Percentiles rank a stretch among this genome's conserved stretches.
phyloP scores from a whole-genome alignment of 2,888 invertebrate species.

The Creontiades dilutus region DNA sequence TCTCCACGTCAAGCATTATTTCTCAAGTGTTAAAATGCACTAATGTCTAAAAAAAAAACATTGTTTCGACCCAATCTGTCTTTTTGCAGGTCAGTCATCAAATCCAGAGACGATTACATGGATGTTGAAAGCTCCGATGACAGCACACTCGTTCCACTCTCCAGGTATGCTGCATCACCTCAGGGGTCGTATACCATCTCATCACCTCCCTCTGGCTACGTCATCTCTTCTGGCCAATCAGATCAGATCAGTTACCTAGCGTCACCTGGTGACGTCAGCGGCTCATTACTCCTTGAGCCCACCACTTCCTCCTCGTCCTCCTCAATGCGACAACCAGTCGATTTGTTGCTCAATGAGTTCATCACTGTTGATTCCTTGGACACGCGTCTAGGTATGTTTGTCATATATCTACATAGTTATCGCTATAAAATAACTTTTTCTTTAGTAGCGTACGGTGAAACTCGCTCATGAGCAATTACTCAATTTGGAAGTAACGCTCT shows the following conservation, averaged over 20 bases:
- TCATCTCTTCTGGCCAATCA: conserved; percentile 3
- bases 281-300: conserved; percentile 43
- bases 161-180: conserved; percentile 37
- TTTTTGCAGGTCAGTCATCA: conserved; percentile 57
- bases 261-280: conserved; percentile 21
- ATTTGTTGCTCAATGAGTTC: conserved; percentile 51
- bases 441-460: too few relatives aligned
- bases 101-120: conserved; percentile 65
- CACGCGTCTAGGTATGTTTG: not conserved
- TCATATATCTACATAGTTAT: not conserved
- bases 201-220: conserved; percentile 46
- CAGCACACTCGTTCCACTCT: conserved; percentile 7
- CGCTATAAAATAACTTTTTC: too few relatives aligned
- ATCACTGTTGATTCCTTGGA: conserved; percentile 58
- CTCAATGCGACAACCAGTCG: conserved; percentile 20
- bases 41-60: too few relatives aligned
- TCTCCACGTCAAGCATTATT: too few relatives aligned
- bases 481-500: too few relatives aligned
- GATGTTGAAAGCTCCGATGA: conserved; percentile 40
- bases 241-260: conserved; percentile 33
- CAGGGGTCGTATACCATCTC: not conserved
- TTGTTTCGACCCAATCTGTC: not conserved
- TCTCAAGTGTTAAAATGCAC: too few relatives aligned
- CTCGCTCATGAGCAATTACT: too few relatives aligned
- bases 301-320: conserved; percentile 49